A percentile compares a stretch with the other conserved stretches of the same genome.
Conservation (phyloP, 2,888 invertebrate species). For the Alentia gelatinosa region DNA sequence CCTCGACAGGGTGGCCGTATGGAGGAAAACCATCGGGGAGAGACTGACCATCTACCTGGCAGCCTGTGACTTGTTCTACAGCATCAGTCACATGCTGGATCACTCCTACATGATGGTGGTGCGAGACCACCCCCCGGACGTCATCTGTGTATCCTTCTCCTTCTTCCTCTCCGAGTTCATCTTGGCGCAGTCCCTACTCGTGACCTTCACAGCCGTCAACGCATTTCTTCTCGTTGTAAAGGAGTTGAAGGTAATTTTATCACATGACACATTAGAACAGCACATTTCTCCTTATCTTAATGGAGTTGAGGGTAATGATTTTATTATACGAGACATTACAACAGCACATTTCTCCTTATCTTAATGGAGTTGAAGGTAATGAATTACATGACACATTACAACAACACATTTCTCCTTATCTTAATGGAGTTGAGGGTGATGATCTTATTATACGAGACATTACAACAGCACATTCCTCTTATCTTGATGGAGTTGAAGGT, state of each 20-base stretch:
- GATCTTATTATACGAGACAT: too few relatives aligned
- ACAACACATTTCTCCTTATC: too few relatives aligned
- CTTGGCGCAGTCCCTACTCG: conserved; percentile 58
- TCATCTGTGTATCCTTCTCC: conserved; percentile 52
- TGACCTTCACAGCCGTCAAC: conserved; percentile 59
- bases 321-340: too few relatives aligned
- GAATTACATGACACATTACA: too few relatives aligned
- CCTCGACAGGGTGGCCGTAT: neutral
- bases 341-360: too few relatives aligned
- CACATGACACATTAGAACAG: neutral
- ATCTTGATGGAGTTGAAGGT: too few relatives aligned
- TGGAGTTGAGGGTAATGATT: too few relatives aligned
- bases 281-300: too few relatives aligned
- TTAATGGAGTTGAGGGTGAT: too few relatives aligned
- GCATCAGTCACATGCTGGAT: conserved; percentile 57
- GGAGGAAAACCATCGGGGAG: conserved; percentile 31
- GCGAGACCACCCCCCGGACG: conserved; percentile 55
- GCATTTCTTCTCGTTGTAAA: conserved; percentile 59
- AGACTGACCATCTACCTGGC: conserved; percentile 44
- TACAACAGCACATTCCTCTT: too few relatives aligned
- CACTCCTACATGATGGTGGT: conserved; percentile 59
- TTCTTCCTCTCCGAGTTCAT: conserved; percentile 60
- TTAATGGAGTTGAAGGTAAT: too few relatives aligned
- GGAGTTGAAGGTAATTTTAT: conserved; percentile 51
- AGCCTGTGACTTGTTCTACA: neutral